Evolutionary conservation across 2,797 vertebrate genomes (phyloP), one percentile per base, ranked within the genome.

Genomic region (Ficedula albicollis): DNA sequence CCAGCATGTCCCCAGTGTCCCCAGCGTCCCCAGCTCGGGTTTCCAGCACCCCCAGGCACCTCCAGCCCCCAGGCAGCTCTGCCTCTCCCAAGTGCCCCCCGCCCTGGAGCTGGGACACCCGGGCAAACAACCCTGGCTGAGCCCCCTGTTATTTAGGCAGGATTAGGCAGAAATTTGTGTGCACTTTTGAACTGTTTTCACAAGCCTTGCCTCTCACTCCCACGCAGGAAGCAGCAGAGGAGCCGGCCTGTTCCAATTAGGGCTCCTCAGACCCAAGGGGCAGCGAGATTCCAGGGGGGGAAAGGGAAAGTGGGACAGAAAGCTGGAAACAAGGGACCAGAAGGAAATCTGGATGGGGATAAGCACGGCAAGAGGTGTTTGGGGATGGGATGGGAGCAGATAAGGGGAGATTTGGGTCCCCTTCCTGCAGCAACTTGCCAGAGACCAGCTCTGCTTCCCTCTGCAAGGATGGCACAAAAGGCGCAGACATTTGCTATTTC

Each of bases 111-210:
- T 0, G 86, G 49, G 79, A 78, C 38, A 6, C 89, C 48, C 44
- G 26, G 95, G 94, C 95, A 96, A 95, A 93, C 93, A 96, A 96
- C 94, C 88, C 95, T 34, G 84, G 90, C 94, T 75, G 93, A 97
- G 97, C 93, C 96, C 95, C 95, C 94, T 95, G 98, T 98, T 98
- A 98, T 98, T 98, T 98, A 98, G 98, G 98, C 98, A 98, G 98
- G 98, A 98, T 98, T 95, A 97, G 97, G 98, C 97, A 92, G 97
- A 96, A 98, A 98, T 98, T 98, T 98, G 98, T 98, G 98, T 99
- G 98, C 98, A 98, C 98, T 99, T 98, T 98, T 98, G 96, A 98
- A 98, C 98, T 97, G 97, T 98, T 98, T 98, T 98, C 97, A 97
- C 97, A 98, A 98, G 97, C 96, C 54, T 56, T 95, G 97, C 96